These are phyloP conservation scores for Tridacna gigas DNA, from an alignment of 2,888 invertebrate genomes.

Conservation along the genomic window DNA sequence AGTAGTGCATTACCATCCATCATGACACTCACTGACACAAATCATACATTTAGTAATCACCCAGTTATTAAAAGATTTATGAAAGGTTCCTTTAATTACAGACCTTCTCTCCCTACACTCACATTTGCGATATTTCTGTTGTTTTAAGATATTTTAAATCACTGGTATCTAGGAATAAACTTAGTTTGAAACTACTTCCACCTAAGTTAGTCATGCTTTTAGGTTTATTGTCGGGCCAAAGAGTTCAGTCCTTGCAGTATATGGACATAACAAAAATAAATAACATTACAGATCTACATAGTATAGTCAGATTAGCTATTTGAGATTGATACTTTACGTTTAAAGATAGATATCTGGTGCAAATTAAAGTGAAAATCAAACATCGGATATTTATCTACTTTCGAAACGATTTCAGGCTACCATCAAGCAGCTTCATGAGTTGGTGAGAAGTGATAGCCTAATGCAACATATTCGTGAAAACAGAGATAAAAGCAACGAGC, in stretches of 20 bases:
- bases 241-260: constrained; percentile 4
- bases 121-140: constrained; percentile 9
- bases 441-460: too few relatives aligned
- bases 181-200: background rate
- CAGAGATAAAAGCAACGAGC: too few relatives aligned
- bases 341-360: too few relatives aligned
- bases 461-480: too few relatives aligned
- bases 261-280: background rate
- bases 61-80: constrained; percentile 28
- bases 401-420: too few relatives aligned
- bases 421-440: too few relatives aligned
- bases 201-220: constrained; percentile 6
- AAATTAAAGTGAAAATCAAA: too few relatives aligned
- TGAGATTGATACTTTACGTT: too few relatives aligned
- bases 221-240: background rate
- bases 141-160: background rate
- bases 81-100: background rate
- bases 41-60: constrained; percentile 39
- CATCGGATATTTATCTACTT: too few relatives aligned
- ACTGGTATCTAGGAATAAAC: background rate
- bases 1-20: constrained; percentile 36
- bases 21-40: constrained; percentile 27
- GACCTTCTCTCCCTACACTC: background rate
- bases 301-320: too few relatives aligned
- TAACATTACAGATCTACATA: too few relatives aligned